These are phyloP conservation scores for Tipula lateralis DNA, from an alignment of 2,888 invertebrate species.

Conservation along the genomic window DNA sequence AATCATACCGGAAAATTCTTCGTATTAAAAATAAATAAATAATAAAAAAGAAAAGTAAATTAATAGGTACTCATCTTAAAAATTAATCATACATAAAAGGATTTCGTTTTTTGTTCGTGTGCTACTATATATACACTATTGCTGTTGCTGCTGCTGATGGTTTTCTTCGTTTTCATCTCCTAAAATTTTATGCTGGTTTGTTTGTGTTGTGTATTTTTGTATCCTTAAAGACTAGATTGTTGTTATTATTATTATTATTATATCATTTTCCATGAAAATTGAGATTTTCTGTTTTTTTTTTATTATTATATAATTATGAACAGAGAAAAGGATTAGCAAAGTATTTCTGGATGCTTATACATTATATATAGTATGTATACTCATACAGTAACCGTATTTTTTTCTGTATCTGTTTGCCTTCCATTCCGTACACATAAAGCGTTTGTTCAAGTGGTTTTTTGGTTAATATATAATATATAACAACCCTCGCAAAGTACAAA, in stretches of 20 bases:
- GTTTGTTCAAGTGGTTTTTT: neutral
- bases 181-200: neutral
- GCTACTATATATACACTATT: neutral
- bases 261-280: conserved; percentile 24
- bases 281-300: neutral
- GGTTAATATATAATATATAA: neutral
- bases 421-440: neutral
- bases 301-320: conserved; percentile 1
- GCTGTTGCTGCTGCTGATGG: neutral
- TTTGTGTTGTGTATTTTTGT: neutral
- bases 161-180: neutral
- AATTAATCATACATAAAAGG: conserved; percentile 24
- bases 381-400: neutral
- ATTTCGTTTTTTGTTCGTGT: neutral
- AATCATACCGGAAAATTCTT: neutral
- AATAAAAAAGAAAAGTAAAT: conserved; percentile 2
- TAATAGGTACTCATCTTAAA: conserved; percentile 24
- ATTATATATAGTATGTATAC: neutral
- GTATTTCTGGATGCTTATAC: neutral
- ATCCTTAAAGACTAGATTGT: neutral
- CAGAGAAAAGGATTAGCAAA: neutral
- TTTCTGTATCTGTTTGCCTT: neutral
- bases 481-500: neutral
- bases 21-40: neutral
- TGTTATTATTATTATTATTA: neutral